Percentiles rank a stretch among this genome's conserved stretches.
Evolutionary conservation across 2,797 vertebrate genomes (phyloP).

Genomic region (Chloroceryle inda): DNA sequence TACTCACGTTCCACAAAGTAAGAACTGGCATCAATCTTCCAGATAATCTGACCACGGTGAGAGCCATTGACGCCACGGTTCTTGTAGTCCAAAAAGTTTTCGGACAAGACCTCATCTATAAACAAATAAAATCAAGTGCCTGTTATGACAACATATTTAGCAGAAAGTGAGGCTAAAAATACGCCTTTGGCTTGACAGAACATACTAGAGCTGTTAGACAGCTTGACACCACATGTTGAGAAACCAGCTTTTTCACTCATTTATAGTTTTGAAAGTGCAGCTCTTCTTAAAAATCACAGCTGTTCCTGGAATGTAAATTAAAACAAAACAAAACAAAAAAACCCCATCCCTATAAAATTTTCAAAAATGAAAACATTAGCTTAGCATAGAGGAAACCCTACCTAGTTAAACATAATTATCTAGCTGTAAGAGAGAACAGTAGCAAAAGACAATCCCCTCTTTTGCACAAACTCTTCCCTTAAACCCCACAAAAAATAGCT

Average conservation of each 20-base stretch:
- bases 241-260: not conserved
- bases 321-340: not conserved
- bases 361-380: not conserved
- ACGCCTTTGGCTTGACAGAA: not conserved
- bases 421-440: not conserved
- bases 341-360: not conserved
- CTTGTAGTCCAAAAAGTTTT: constrained; percentile 98
- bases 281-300: not conserved
- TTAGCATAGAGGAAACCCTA: not conserved
- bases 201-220: not conserved
- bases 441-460: not conserved
- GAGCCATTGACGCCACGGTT: constrained; percentile 96
- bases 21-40: constrained; percentile 94
- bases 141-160: not conserved
- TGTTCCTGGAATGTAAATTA: not conserved
- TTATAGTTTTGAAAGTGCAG: not conserved
- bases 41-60: constrained; percentile 95
- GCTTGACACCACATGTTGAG: not conserved
- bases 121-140: not conserved
- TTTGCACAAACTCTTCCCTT: not conserved
- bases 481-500: not conserved
- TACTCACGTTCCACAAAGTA: constrained; percentile 93
- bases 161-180: constrained; percentile 9
- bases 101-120: constrained; percentile 92
- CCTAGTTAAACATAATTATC: not conserved